A percentile compares a stretch with the other conserved stretches of the same genome.
Evolutionary conservation across 2,888 invertebrate species (phyloP).

Genomic region (Ferdinandea cuprea): DNA sequence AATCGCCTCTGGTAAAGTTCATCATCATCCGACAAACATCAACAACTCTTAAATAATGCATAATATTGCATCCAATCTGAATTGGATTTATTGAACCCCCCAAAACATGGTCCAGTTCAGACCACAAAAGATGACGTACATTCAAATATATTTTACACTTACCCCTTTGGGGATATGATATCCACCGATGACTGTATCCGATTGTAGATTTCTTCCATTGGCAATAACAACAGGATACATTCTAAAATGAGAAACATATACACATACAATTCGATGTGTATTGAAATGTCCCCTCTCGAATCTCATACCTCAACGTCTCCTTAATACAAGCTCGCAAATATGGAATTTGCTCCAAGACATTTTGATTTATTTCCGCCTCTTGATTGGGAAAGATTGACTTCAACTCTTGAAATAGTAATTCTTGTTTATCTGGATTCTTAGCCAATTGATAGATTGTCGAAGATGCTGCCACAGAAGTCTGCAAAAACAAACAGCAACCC

Average conservation of each 20-base stretch:
- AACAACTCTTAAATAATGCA: slow-evolving; percentile 4
- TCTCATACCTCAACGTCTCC: slow-evolving; percentile 87
- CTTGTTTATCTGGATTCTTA: slow-evolving; percentile 88
- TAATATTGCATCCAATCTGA: neutral
- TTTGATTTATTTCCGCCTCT: slow-evolving; percentile 85
- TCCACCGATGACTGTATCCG: slow-evolving; percentile 89
- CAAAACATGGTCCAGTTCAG: neutral
- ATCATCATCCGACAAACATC: slow-evolving; percentile 8
- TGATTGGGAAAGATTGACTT: slow-evolving; percentile 84
- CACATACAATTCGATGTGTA: neutral
- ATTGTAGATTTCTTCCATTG: slow-evolving; percentile 90
- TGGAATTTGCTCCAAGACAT: slow-evolving; percentile 86
- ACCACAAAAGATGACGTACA: neutral
- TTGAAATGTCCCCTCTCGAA: neutral
- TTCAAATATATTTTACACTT: slow-evolving; percentile 81
- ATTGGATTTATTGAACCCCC: neutral
- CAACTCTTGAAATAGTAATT: slow-evolving; percentile 86
- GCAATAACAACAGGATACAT: slow-evolving; percentile 93
- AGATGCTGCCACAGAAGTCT: slow-evolving; percentile 90
- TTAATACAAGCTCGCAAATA: slow-evolving; percentile 91
- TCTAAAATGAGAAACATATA: slow-evolving; percentile 83
- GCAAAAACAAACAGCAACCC: slow-evolving; percentile 27
- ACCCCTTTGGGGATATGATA: slow-evolving; percentile 93
- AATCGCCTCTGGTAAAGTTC: no score
- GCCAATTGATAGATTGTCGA: slow-evolving; percentile 90